These are phyloP conservation scores for Harpagifer antarcticus DNA, from an alignment of 2,797 vertebrate species.

Conservation along the genomic window DNA sequence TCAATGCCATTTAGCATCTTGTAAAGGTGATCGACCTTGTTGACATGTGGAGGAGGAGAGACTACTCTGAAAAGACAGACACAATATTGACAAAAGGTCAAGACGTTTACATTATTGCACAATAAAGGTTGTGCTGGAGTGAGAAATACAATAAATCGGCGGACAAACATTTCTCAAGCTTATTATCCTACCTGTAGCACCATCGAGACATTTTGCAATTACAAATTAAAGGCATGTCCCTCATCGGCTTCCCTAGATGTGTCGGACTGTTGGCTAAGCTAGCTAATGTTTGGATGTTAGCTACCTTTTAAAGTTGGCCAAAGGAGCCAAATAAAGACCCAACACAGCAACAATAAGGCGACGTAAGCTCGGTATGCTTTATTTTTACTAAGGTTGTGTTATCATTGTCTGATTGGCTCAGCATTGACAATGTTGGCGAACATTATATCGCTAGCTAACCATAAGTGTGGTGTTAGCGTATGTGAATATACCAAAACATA, in stretches of 20 bases:
- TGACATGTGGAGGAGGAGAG: neutral
- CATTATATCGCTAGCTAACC: neutral
- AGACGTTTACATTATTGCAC: neutral
- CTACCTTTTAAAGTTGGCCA: accelerated
- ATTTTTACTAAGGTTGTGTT: neutral
- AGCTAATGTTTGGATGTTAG: neutral
- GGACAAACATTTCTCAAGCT: accelerated
- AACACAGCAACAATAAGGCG: neutral
- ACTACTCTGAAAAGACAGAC: neutral
- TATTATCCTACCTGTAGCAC: neutral
- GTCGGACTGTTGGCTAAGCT: neutral
- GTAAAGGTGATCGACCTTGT: neutral
- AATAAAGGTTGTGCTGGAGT: neutral
- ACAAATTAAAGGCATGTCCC: neutral
- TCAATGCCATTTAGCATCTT: neutral
- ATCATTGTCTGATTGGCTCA: too few species aligned
- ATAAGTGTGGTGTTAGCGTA: neutral
- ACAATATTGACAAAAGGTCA: neutral
- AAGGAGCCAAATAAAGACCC: neutral
- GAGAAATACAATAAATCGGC: neutral
- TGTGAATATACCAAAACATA: too few species aligned
- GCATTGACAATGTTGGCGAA: neutral
- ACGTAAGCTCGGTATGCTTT: constrained; percentile 29
- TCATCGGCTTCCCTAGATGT: constrained; percentile 33
- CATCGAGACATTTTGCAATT: neutral